phyloP scores from a whole-genome alignment of 2,113 vertebrate species.

The Gavialis gangeticus region DNA sequence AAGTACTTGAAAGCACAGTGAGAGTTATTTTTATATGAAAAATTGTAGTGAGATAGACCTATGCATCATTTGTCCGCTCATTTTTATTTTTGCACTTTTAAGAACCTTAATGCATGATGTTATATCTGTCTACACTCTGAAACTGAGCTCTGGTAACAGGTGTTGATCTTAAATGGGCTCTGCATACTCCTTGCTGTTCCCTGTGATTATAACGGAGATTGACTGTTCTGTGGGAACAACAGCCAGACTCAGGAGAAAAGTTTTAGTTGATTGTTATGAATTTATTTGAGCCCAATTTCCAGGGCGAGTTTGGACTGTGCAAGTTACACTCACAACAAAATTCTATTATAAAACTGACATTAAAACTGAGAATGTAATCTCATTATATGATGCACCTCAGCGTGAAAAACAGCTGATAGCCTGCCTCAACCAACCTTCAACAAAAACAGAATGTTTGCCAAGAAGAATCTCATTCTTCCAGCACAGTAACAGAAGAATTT shows the following conservation, averaged over 20 bases:
- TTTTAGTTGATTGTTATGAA: background rate
- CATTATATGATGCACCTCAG: background rate
- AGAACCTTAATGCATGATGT: too few species aligned
- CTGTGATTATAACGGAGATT: background rate
- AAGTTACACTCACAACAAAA: background rate
- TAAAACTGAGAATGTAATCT: background rate
- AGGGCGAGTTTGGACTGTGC: background rate
- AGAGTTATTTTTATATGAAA: too few species aligned
- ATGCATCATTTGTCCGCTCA: too few species aligned
- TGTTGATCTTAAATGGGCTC: background rate
- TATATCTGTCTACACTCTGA: background rate
- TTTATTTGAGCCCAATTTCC: background rate
- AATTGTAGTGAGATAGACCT: too few species aligned
- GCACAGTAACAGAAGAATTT: background rate
- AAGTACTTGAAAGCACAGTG: too few species aligned
- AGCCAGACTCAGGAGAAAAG: rapidly evolving
- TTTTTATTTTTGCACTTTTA: too few species aligned
- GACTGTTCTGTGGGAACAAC: background rate
- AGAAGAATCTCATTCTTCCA: background rate
- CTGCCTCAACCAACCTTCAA: background rate
- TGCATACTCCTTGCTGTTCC: background rate
- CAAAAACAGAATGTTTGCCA: background rate
- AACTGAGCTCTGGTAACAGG: background rate
- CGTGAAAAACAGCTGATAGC: background rate
- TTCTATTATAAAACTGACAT: background rate